These are phyloP conservation scores for Drosophila funebris DNA, from an alignment of 1,140 invertebrate species.

Conservation along the genomic window DNA sequence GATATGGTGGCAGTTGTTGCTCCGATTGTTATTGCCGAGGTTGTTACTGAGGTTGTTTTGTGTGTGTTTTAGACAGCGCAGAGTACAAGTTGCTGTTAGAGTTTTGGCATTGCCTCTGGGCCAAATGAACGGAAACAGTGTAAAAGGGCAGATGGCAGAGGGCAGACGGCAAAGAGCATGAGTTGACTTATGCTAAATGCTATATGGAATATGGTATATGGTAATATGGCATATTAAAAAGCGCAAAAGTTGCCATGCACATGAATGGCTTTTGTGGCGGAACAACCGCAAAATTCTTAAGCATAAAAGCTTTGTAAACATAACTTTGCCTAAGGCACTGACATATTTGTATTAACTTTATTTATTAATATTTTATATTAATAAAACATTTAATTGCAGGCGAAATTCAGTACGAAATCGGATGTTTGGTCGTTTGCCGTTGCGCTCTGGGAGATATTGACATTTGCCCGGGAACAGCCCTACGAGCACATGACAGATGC, in stretches of 20 bases:
- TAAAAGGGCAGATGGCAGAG: neutral
- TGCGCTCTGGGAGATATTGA: conserved; percentile 94
- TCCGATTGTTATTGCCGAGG: neutral
- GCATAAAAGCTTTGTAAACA: conserved; percentile 54
- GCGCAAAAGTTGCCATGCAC: conserved; percentile 63
- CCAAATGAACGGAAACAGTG: conserved; percentile 47
- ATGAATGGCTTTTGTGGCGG: conserved; percentile 56
- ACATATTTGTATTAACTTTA: neutral
- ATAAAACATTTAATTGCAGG: conserved; percentile 84
- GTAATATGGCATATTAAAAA: conserved; percentile 63
- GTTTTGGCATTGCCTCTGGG: conserved; percentile 52
- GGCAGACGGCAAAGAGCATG: neutral
- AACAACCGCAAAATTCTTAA: conserved; percentile 59
- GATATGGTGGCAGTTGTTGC: conserved; percentile 12
- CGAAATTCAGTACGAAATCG: conserved; percentile 93
- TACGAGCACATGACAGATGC: conserved; percentile 91
- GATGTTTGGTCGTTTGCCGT: conserved; percentile 96
- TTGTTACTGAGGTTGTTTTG: neutral
- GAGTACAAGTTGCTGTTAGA: conserved; percentile 55
- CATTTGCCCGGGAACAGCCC: conserved; percentile 92
- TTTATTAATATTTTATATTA: conserved; percentile 24
- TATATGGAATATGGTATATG: conserved; percentile 19
- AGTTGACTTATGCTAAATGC: neutral
- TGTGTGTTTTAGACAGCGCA: conserved; percentile 42
- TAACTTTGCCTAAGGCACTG: conserved; percentile 43